Conservation (phyloP, 2,113 vertebrate genomes). For the Cebidichthys violaceus region DNA sequence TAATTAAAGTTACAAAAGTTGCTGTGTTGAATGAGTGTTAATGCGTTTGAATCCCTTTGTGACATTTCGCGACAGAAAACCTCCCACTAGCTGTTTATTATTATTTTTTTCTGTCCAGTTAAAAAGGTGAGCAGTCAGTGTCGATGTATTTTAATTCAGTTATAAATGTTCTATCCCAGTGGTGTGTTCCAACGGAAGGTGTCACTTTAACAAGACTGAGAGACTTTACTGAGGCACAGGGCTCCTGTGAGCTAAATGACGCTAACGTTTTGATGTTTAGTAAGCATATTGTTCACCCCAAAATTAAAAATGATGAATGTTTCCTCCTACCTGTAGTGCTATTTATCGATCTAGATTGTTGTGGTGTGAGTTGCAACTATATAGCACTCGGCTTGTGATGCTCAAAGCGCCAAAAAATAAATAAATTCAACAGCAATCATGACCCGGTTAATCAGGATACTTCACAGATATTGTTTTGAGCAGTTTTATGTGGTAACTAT, state of each 20-base stretch:
- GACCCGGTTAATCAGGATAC: no score
- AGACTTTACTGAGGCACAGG: not conserved
- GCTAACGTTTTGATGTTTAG: not conserved
- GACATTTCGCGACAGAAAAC: not conserved
- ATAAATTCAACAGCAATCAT: no score
- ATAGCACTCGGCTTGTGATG: no score
- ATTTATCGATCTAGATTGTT: not conserved
- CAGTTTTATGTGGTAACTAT: no score
- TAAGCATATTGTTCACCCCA: no score
- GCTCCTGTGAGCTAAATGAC: not conserved
- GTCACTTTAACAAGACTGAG: not conserved
- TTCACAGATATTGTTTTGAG: no score
- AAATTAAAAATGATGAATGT: not conserved
- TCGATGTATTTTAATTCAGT: slow-evolving; percentile 2
- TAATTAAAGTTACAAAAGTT: slow-evolving; percentile 4
- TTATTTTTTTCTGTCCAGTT: not conserved
- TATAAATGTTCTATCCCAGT: not conserved
- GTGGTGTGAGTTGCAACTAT: no score
- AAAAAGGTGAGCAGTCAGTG: not conserved
- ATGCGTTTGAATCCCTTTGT: not conserved
- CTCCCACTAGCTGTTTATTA: not conserved
- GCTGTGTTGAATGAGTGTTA: not conserved
- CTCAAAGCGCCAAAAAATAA: no score
- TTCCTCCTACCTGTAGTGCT: not conserved
- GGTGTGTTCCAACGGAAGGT: not conserved